A percentile compares a stretch with the other conserved stretches of the same genome.
phyloP scores from a whole-genome alignment of 2,888 invertebrate genomes.

The Dolomedes plantarius region DNA sequence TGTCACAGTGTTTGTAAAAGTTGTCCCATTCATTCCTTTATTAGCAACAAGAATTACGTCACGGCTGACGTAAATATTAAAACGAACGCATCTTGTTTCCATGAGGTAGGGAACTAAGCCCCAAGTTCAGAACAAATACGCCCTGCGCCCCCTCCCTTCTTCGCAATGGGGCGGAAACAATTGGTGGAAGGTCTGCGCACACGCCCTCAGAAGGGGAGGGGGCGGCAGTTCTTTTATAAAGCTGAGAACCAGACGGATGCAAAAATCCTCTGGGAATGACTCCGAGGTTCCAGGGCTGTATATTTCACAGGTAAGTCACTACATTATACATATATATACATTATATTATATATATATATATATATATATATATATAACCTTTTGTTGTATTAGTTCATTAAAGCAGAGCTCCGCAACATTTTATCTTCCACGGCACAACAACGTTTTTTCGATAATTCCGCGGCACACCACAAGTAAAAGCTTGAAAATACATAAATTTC shows the following conservation, averaged over 20 bases:
- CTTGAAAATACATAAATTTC: too few relatives aligned
- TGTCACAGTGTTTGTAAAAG: too few relatives aligned
- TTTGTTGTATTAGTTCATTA: too few relatives aligned
- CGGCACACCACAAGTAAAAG: too few relatives aligned
- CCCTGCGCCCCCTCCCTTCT: neutral
- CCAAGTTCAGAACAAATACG: neutral
- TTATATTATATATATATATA: too few relatives aligned
- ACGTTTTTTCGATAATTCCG: too few relatives aligned
- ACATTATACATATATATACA: too few relatives aligned
- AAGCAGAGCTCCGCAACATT: too few relatives aligned
- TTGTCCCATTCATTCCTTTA: too few relatives aligned
- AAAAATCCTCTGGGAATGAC: conserved; percentile 24
- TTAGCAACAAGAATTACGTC: neutral
- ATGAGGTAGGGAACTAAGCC: neutral
- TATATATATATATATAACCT: too few relatives aligned
- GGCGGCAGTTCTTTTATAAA: neutral
- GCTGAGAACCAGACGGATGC: neutral
- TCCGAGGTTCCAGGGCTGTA: neutral
- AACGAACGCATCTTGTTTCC: neutral
- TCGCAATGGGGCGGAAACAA: neutral
- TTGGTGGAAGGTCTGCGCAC: conserved; percentile 31
- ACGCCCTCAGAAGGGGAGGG: conserved; percentile 51
- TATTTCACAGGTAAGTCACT: conserved; percentile 47
- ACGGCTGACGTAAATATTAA: conserved; percentile 1
- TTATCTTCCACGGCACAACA: too few relatives aligned